phyloP scores from a whole-genome alignment of 2,797 vertebrate species.

The Menidia menidia region DNA sequence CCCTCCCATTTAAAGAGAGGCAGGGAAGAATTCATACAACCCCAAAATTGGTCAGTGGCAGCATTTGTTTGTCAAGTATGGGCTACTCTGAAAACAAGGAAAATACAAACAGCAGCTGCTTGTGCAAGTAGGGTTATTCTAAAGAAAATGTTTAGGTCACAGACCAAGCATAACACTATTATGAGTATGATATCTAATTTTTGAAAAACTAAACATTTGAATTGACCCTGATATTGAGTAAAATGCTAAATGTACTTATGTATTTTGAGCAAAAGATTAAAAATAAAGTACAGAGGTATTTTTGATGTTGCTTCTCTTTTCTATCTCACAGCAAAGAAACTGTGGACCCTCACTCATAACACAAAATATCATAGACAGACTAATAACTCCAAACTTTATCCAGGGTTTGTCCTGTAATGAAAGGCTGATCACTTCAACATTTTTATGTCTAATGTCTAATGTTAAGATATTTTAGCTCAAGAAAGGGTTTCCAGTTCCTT shows the following conservation, averaged over 20 bases:
- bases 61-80: not conserved
- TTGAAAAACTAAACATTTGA: not conserved
- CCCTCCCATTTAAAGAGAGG: not conserved
- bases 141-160: not conserved
- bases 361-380: no score
- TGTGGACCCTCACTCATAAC: no score
- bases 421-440: no score
- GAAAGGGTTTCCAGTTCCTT: no score
- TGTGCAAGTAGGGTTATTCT: not conserved
- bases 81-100: not conserved
- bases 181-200: not conserved
- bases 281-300: no score
- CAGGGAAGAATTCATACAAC: not conserved
- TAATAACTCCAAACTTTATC: no score
- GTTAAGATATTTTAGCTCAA: no score
- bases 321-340: not conserved
- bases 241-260: not conserved
- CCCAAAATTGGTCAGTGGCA: not conserved
- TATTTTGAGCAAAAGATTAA: no score
- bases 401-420: no score
- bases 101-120: not conserved
- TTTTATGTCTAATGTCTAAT: no score
- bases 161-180: not conserved
- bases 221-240: not conserved
- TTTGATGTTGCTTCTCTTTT: not conserved